Evolutionary conservation across 1,140 invertebrate species (phyloP).

Genomic region (Musca vetustissima): DNA sequence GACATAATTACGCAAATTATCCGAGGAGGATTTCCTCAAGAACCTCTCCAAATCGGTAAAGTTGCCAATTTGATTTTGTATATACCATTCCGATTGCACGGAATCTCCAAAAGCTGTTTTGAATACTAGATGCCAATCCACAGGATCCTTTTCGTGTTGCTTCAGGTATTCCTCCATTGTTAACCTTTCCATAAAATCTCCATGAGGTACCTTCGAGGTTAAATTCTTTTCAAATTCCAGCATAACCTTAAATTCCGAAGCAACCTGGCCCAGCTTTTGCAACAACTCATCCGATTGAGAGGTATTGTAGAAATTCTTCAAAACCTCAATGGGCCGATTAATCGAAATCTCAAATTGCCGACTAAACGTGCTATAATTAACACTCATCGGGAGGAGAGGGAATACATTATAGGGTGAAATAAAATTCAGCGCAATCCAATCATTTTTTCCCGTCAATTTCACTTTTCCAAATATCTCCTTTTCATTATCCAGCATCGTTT

Average conservation of each 20-base stretch:
- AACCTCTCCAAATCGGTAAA: constrained; percentile 38
- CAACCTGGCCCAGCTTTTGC: neutral
- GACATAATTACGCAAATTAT: constrained; percentile 34
- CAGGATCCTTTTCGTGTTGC: constrained; percentile 37
- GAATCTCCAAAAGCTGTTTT: constrained; percentile 45
- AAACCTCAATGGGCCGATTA: neutral
- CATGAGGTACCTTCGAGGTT: constrained; percentile 14
- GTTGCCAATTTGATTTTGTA: constrained; percentile 38
- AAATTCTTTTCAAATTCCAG: constrained; percentile 39
- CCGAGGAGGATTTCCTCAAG: constrained; percentile 32
- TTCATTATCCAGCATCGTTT: constrained; percentile 4
- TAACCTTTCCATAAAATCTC: constrained; percentile 38
- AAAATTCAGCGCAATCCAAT: constrained; percentile 47
- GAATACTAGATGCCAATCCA: constrained; percentile 48
- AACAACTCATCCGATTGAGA: constrained; percentile 19
- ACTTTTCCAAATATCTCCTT: neutral
- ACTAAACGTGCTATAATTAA: constrained; percentile 39
- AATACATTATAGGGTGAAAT: constrained; percentile 43
- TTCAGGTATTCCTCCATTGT: constrained; percentile 34
- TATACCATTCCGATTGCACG: constrained; percentile 33
- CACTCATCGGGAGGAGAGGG: constrained; percentile 40
- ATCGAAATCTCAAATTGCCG: constrained; percentile 37
- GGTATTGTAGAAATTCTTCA: neutral
- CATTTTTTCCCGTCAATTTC: constrained; percentile 23
- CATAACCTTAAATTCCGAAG: constrained; percentile 27